A percentile compares a stretch with the other conserved stretches of the same genome.
phyloP scores from a whole-genome alignment of 2,797 vertebrate species.

The Etheostoma perlongum region DNA sequence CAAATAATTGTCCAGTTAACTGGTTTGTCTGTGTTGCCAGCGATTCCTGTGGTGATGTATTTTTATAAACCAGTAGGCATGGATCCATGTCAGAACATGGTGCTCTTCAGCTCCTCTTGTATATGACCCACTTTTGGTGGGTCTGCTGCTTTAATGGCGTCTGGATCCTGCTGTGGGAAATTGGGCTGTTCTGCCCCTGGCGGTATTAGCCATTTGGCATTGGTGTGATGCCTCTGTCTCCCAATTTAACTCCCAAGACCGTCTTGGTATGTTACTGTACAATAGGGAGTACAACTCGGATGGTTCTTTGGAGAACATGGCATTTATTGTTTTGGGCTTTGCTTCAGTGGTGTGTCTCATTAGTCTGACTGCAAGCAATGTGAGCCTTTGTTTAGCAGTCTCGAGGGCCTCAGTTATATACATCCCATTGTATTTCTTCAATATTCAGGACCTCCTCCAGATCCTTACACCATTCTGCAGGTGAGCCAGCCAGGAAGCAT shows the following conservation, averaged over 20 bases:
- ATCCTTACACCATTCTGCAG: constrained; percentile 12
- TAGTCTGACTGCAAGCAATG: constrained; percentile 23
- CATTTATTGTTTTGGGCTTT: constrained; percentile 39
- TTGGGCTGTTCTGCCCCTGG: neutral
- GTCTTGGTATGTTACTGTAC: neutral
- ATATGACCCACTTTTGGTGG: neutral
- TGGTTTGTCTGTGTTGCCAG: neutral
- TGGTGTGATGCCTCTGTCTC: constrained; percentile 5
- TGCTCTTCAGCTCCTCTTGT: neutral
- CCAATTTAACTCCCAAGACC: neutral
- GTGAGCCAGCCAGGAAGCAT: neutral
- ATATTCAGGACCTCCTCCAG: neutral
- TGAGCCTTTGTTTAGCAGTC: constrained; percentile 40
- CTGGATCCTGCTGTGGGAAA: constrained; percentile 1
- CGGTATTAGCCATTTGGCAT: neutral
- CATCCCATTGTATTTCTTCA: constrained; percentile 30
- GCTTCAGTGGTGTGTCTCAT: constrained; percentile 35
- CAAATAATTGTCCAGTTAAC: neutral
- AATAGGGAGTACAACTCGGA: constrained; percentile 9
- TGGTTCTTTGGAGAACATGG: constrained; percentile 23
- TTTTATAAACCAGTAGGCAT: neutral
- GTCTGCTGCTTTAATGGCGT: neutral
- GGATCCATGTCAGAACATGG: neutral
- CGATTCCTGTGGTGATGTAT: neutral
- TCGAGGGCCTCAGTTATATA: constrained; percentile 37